These are phyloP conservation scores for Hofmannophila pseudospretella DNA, from an alignment of 2,888 invertebrate species.

Conservation along the genomic window DNA sequence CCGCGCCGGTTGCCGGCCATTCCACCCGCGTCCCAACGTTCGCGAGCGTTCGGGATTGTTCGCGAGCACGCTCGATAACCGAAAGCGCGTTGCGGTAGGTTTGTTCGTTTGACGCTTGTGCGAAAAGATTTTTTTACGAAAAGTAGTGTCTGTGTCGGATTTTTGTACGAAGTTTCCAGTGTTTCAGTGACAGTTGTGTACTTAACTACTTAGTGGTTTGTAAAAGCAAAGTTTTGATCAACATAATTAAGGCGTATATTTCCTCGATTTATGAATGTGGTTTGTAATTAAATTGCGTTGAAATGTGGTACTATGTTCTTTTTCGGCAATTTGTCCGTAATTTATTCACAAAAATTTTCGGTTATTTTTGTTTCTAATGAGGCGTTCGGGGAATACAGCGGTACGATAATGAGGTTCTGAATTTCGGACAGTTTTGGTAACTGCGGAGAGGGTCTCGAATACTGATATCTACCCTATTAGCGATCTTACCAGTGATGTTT, in stretches of 20 bases:
- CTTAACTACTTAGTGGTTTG: slow-evolving; percentile 5
- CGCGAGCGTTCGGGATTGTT: slow-evolving; percentile 30
- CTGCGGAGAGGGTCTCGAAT: neutral
- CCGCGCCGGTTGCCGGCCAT: slow-evolving; percentile 63
- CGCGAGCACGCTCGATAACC: slow-evolving; percentile 37
- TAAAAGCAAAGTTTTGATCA: neutral
- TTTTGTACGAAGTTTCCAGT: slow-evolving; percentile 13
- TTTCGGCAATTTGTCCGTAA: neutral
- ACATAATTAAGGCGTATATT: slow-evolving; percentile 13
- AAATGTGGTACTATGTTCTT: no score
- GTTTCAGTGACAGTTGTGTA: slow-evolving; percentile 17
- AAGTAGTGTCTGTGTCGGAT: slow-evolving; percentile 15
- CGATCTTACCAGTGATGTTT: no score
- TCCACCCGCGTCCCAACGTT: slow-evolving; percentile 41
- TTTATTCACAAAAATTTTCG: neutral
- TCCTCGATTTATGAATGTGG: slow-evolving; percentile 8
- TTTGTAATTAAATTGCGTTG: neutral
- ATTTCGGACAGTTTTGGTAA: slow-evolving; percentile 3
- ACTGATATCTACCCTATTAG: slow-evolving; percentile 3
- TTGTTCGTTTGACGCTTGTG: slow-evolving; percentile 39
- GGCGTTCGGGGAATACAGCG: slow-evolving; percentile 2
- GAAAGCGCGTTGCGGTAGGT: slow-evolving; percentile 61
- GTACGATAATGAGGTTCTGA: slow-evolving; percentile 1
- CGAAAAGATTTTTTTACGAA: slow-evolving; percentile 35
- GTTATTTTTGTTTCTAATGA: slow-evolving; percentile 4